These are phyloP conservation scores for Vimba vimba DNA, from an alignment of 2,113 vertebrate genomes.

Conservation along the genomic window DNA sequence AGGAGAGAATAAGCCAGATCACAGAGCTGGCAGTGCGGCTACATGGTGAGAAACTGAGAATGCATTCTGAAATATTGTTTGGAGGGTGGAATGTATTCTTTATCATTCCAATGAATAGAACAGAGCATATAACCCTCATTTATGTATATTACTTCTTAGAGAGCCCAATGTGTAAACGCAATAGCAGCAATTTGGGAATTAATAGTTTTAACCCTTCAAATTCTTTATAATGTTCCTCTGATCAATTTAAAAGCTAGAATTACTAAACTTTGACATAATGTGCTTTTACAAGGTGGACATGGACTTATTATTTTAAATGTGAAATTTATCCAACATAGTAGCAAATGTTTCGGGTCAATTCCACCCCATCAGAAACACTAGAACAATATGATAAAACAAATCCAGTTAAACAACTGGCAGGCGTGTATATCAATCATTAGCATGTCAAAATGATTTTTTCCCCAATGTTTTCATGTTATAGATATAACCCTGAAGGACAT, in stretches of 20 bases:
- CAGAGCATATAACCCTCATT: neutral
- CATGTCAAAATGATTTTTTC: too few relatives aligned
- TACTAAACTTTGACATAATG: too few relatives aligned
- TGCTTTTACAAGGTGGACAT: too few relatives aligned
- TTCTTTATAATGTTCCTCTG: neutral
- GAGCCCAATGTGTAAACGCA: neutral
- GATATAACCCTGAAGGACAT: neutral
- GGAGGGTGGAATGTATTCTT: neutral
- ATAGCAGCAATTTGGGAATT: neutral
- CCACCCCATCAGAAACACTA: neutral
- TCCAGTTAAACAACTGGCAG: neutral
- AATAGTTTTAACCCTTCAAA: neutral
- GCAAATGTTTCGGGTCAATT: too few relatives aligned
- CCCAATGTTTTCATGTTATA: too few relatives aligned
- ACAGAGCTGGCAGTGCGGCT: slow-evolving; percentile 78
- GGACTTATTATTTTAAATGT: neutral
- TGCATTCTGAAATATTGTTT: neutral
- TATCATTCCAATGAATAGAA: neutral
- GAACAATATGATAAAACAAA: neutral
- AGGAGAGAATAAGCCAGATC: slow-evolving; percentile 85
- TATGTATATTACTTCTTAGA: neutral
- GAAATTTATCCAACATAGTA: neutral
- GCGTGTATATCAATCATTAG: neutral
- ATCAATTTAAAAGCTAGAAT: neutral
- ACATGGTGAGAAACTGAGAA: slow-evolving; percentile 78